A percentile compares a stretch with the other conserved stretches of the same genome.
Conservation (phyloP, 1,140 invertebrate species). For the Holotrichia oblita region DNA sequence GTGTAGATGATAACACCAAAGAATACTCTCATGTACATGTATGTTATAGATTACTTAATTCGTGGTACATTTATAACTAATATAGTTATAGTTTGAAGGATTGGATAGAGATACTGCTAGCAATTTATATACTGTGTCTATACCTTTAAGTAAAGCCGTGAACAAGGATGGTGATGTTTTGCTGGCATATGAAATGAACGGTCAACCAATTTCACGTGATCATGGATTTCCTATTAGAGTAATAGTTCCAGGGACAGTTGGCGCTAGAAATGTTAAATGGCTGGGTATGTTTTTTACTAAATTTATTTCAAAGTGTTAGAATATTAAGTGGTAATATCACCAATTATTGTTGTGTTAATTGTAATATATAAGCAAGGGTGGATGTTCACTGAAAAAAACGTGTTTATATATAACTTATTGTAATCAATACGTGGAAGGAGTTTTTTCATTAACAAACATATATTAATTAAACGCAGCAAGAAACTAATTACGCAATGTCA, state of each 20-base stretch:
- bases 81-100: constrained; percentile 83
- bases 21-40: constrained; percentile 78
- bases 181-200: constrained; percentile 98
- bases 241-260: constrained; percentile 90
- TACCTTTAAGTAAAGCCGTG: constrained; percentile 87
- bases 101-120: constrained; percentile 85
- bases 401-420: no score
- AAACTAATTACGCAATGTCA: no score
- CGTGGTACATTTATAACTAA: no score
- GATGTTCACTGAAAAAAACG: no score
- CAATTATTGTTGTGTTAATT: no score
- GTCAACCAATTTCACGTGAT: constrained; percentile 81
- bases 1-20: constrained; percentile 68
- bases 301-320: no score
- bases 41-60: constrained; percentile 38
- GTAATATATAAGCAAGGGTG: no score
- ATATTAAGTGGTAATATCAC: no score
- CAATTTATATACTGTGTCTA: constrained; percentile 88
- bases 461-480: no score
- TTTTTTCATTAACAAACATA: no score
- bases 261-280: constrained; percentile 88
- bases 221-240: constrained; percentile 93
- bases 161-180: constrained; percentile 83
- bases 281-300: constrained; percentile 72
- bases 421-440: no score